Base-by-base conservation (phyloP, 1,140 invertebrate species). In the Ceratina australensis region DNA sequence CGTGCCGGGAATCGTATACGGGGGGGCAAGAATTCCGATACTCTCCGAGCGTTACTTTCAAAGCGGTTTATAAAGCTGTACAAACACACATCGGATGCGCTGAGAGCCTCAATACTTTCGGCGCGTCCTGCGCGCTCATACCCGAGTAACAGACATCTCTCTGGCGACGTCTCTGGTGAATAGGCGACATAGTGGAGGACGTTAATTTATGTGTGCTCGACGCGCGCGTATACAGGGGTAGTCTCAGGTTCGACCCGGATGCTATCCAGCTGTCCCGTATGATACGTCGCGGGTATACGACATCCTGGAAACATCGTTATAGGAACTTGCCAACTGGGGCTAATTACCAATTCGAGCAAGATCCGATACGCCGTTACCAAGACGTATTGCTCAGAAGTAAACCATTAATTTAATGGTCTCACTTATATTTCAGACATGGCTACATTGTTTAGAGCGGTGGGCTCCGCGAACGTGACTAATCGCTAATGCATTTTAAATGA, bases 291-390 rank as follows among this genome's bases (percentile, higher is more conserved):
- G 15, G 72, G 47, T 42, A 42, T 67, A 24, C 63, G 20, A 65
- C 63, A 50, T 50, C 59, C n/a, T 63, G 42, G 28, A 59, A n/a
- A 56, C 63, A 61, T 68, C 64, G 72, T 74, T 66, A 60, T 52
- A 54, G 75, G 59, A 64, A 77, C 71, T 66, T 66, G 77, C 61
- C 69, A 73, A 78, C 61, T 54, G 47, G 33, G 61, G 20, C 72
- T 79, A 75, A 79, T 79, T 75, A 79, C 72, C 78, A 61, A 75
- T 79, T 74, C 72, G 72, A 74, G 18, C 24, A 59, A 65, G 69
- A 65, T 63, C 52, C 42, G 42, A 61, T 57, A 26, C 33, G 26
- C 18, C 18, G 24, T 10, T 52, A 50, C 66, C n/a, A 56, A 72
- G 77, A 73, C 50, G 63, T 49, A 50, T 54, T 10, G 33, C 33